A percentile compares a stretch with the other conserved stretches of the same genome.
Conservation (phyloP, 2,888 invertebrate species). For the Podabrus alpinus region DNA sequence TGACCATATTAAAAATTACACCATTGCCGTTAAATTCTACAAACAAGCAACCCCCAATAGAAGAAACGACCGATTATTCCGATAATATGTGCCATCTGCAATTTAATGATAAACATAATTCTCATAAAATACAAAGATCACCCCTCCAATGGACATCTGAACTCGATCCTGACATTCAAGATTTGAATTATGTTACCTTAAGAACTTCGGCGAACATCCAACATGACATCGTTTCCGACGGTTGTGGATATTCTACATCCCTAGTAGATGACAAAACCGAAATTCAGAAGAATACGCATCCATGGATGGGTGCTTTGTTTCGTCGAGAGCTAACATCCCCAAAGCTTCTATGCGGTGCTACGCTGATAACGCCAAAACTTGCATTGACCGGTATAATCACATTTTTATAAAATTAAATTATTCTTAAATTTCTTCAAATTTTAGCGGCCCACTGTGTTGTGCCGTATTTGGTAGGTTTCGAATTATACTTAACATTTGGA, state of each 20-base stretch:
- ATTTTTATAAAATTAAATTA: not conserved
- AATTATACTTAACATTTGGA: slow-evolving; percentile 39
- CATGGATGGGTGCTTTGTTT: slow-evolving; percentile 53
- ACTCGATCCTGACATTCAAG: no score
- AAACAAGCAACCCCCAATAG: not conserved
- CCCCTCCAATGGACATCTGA: no score
- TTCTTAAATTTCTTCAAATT: slow-evolving; percentile 4
- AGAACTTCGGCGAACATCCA: no score
- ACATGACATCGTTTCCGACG: no score
- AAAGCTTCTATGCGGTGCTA: slow-evolving; percentile 51
- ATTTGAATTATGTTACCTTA: no score
- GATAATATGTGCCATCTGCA: not conserved
- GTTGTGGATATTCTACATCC: slow-evolving; percentile 43
- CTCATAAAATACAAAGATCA: not conserved
- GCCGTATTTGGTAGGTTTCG: no score
- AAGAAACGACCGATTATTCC: not conserved
- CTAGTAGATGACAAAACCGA: slow-evolving; percentile 46
- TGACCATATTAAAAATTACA: no score
- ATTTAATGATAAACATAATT: not conserved
- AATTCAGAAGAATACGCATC: slow-evolving; percentile 46
- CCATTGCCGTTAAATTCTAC: no score
- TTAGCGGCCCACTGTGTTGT: slow-evolving; percentile 50
- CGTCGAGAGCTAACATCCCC: slow-evolving; percentile 43
- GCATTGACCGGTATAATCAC: slow-evolving; percentile 47
- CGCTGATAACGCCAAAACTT: slow-evolving; percentile 48